Conservation (phyloP, 1,140 invertebrate genomes). For the Diplogasteroides magnus region DNA sequence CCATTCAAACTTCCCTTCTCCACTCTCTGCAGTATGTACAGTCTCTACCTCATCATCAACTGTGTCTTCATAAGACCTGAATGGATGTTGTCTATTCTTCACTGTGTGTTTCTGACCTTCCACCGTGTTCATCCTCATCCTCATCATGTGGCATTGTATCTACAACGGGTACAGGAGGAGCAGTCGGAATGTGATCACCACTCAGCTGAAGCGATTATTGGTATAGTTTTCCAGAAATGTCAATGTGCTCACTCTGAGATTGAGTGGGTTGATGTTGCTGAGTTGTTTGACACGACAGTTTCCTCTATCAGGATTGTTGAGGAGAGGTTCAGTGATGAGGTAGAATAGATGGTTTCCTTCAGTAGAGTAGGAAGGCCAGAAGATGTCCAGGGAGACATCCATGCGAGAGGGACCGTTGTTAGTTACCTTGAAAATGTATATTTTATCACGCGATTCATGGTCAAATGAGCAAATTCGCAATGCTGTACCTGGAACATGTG, state of each 20-base stretch:
- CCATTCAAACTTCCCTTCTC: slow-evolving; percentile 15
- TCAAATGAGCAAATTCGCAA: too few species aligned
- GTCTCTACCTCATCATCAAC: slow-evolving; percentile 9
- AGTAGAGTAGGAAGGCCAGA: slow-evolving; percentile 51
- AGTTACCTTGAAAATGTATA: slow-evolving; percentile 31
- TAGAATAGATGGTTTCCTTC: slow-evolving; percentile 50
- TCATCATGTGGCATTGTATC: slow-evolving; percentile 14
- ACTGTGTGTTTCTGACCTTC: neutral
- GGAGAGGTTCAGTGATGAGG: slow-evolving; percentile 50
- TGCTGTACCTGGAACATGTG: slow-evolving; percentile 46
- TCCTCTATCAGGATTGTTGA: slow-evolving; percentile 46
- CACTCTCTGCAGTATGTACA: slow-evolving; percentile 5
- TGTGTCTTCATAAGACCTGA: too few species aligned
- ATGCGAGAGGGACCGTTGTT: slow-evolving; percentile 50
- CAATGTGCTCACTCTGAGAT: slow-evolving; percentile 37
- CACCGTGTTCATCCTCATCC: slow-evolving; percentile 17
- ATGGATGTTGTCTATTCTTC: neutral
- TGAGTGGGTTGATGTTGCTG: slow-evolving; percentile 49
- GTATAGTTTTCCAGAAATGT: neutral
- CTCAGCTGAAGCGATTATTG: slow-evolving; percentile 39
- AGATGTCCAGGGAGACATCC: slow-evolving; percentile 50
- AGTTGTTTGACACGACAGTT: slow-evolving; percentile 47
- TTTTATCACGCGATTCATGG: neutral
- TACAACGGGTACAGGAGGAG: slow-evolving; percentile 19
- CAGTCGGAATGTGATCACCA: slow-evolving; percentile 48